Evolutionary conservation across 2,888 invertebrate genomes (phyloP).

Genomic region (Ceratothoa steindachneri): DNA sequence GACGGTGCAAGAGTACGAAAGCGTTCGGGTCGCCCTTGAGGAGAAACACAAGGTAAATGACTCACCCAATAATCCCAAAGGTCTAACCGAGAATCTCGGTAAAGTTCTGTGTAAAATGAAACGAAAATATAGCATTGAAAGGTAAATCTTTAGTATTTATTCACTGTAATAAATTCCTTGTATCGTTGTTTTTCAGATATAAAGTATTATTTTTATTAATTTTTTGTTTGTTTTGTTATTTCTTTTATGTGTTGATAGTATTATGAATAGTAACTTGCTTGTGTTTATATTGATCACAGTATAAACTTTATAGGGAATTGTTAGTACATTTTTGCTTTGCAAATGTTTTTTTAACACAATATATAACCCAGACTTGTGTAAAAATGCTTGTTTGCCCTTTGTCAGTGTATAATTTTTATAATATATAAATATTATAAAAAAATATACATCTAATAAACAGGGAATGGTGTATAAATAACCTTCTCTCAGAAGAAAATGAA

Average conservation of each 20-base stretch:
- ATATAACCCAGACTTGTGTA: neutral
- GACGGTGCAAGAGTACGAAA: slow-evolving; percentile 38
- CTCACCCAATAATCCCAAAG: neutral
- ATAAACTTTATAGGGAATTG: neutral
- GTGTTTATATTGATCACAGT: neutral
- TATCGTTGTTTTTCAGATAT: neutral
- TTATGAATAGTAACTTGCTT: neutral
- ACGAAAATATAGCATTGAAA: slow-evolving; percentile 6
- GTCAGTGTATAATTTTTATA: slow-evolving; percentile 9
- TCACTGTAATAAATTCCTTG: neutral
- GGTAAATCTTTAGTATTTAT: neutral
- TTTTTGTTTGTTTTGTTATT: neutral
- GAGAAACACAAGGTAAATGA: slow-evolving; percentile 29
- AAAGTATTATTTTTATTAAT: neutral
- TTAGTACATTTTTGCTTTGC: neutral
- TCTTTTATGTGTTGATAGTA: neutral
- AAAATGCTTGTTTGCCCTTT: neutral
- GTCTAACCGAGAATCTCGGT: neutral
- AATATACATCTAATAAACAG: slow-evolving; percentile 10
- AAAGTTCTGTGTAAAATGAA: neutral
- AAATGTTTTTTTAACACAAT: neutral
- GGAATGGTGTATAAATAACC: neutral
- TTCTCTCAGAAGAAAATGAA: slow-evolving; percentile 9
- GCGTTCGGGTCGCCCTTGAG: slow-evolving; percentile 21
- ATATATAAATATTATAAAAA: slow-evolving; percentile 6